phyloP scores from a whole-genome alignment of 2,888 invertebrate species.

The Diaphora mendica region DNA sequence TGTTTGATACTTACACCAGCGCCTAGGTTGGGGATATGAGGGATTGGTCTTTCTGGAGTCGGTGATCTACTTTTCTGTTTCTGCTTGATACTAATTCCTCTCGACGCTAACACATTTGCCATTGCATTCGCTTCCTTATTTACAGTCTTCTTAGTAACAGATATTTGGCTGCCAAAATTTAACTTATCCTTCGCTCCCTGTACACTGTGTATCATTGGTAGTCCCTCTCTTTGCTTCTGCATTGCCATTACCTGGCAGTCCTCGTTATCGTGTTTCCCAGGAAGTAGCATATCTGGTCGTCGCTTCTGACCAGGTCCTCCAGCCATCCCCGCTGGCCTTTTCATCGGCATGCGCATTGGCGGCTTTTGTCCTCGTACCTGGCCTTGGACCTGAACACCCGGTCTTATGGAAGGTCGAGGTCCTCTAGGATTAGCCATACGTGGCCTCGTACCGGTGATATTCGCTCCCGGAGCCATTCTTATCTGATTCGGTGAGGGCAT shows the following conservation, averaged over 20 bases:
- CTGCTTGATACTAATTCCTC: conserved; percentile 92
- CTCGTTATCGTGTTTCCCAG: conserved; percentile 90
- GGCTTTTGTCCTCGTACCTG: conserved; percentile 72
- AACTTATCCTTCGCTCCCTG: conserved; percentile 88
- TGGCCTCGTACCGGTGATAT: conserved; percentile 66
- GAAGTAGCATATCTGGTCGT: conserved; percentile 88
- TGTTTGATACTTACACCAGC: conserved; percentile 84
- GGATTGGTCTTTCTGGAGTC: conserved; percentile 76
- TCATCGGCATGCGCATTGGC: conserved; percentile 76
- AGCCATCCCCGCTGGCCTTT: conserved; percentile 58
- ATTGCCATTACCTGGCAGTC: conserved; percentile 92
- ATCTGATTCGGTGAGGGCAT: conserved; percentile 74
- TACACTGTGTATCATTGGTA: conserved; percentile 91
- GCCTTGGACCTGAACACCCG: conserved; percentile 78
- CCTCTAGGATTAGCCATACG: conserved; percentile 74
- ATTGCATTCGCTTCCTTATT: conserved; percentile 91
- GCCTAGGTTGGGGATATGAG: conserved; percentile 82
- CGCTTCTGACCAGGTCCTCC: conserved; percentile 75
- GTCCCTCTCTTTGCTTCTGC: conserved; percentile 90
- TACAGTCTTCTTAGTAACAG: conserved; percentile 88
- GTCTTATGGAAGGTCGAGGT: conserved; percentile 70
- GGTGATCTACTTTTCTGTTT: conserved; percentile 85
- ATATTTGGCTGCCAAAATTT: conserved; percentile 91
- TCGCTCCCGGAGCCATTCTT: conserved; percentile 74
- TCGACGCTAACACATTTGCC: conserved; percentile 91